Evolutionary conservation across 2,797 vertebrate genomes (phyloP).

Genomic region (Channa striata): DNA sequence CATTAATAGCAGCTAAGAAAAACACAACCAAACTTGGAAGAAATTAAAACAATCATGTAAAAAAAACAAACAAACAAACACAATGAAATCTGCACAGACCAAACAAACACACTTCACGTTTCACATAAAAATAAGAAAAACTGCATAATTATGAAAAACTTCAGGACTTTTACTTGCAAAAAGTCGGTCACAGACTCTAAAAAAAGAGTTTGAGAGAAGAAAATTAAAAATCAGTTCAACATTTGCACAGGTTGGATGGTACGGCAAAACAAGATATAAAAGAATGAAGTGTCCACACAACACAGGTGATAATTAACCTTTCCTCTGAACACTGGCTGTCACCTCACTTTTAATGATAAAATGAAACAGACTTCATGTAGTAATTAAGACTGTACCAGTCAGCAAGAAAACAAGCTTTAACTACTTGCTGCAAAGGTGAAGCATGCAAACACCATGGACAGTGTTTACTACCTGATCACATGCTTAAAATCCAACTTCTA

Average conservation of each 20-base stretch:
- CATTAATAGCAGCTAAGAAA: no score
- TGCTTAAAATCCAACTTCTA: constrained; percentile 24
- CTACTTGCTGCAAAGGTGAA: not conserved
- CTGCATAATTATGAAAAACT: not conserved
- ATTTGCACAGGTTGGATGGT: not conserved
- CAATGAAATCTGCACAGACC: not conserved
- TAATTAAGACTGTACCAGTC: not conserved
- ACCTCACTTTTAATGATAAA: not conserved
- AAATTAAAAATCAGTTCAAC: not conserved
- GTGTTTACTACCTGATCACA: constrained; percentile 30
- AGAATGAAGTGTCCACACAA: not conserved
- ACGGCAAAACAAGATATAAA: not conserved
- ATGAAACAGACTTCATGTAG: constrained; percentile 11
- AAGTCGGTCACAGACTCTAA: constrained; percentile 42
- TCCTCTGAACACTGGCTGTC: not conserved
- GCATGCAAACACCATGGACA: constrained; percentile 4
- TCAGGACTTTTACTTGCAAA: not conserved
- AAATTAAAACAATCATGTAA: not conserved
- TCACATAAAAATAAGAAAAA: constrained; percentile 41
- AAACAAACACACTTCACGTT: constrained; percentile 27
- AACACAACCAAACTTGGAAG: not conserved
- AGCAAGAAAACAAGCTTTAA: not conserved
- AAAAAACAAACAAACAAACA: constrained; percentile 13
- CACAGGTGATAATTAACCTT: not conserved
- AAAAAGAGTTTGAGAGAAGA: constrained; percentile 13